phyloP scores from a whole-genome alignment of 2,888 invertebrate genomes.

The Ophonus ardosiacus region DNA sequence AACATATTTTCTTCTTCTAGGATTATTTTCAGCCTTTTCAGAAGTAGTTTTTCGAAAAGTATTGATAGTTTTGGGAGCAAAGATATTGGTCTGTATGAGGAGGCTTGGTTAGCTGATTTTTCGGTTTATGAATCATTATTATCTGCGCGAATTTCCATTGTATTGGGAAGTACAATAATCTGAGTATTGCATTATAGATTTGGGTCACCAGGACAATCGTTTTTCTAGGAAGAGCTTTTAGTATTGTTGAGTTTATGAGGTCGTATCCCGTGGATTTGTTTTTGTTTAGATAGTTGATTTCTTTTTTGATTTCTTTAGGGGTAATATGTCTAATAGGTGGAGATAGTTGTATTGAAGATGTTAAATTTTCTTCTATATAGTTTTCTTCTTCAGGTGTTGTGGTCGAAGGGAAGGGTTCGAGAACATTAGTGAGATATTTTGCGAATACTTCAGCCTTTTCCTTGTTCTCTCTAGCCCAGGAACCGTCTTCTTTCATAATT shows the following conservation, averaged over 20 bases:
- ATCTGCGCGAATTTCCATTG: too few relatives aligned
- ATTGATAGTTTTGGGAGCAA: conserved; percentile 66
- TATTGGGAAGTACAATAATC: conserved; percentile 65
- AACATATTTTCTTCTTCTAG: conserved; percentile 16
- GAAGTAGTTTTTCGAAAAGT: conserved; percentile 66
- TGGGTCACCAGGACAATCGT: conserved; percentile 34
- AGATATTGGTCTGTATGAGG: too few relatives aligned
- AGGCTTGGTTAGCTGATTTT: too few relatives aligned
- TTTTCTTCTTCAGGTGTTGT: background rate
- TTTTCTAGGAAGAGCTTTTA: conserved; percentile 65
- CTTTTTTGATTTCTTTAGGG: background rate
- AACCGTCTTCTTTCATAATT: conserved; percentile 64
- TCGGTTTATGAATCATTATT: too few relatives aligned
- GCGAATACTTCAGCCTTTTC: conserved; percentile 66
- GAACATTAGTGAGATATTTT: conserved; percentile 61
- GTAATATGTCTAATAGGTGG: background rate
- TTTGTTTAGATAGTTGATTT: too few relatives aligned
- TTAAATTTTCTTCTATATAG: background rate
- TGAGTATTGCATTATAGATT: conserved; percentile 58
- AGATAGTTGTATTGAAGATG: too few relatives aligned
- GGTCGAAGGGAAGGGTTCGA: conserved; percentile 60
- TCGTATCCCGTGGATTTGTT: conserved; percentile 67
- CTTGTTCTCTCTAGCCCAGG: too few relatives aligned
- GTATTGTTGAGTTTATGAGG: conserved; percentile 65
- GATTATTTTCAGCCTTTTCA: conserved; percentile 46